These are phyloP conservation scores for Portunus trituberculatus DNA, from an alignment of 1,140 invertebrate genomes.

Conservation along the genomic window DNA sequence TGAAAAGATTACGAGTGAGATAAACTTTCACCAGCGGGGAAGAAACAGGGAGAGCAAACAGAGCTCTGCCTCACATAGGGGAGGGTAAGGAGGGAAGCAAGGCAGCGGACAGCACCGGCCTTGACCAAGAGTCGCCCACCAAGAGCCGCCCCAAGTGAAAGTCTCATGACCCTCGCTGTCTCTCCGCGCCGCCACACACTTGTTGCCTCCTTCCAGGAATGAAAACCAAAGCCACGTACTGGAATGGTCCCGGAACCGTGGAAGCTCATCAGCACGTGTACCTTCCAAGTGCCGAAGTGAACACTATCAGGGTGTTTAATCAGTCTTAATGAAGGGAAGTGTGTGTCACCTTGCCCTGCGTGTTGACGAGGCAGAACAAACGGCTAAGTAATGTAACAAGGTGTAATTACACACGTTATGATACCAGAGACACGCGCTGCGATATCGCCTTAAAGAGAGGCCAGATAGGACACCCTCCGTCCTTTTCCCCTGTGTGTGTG, in stretches of 20 bases:
- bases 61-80: not conserved
- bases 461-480: not conserved
- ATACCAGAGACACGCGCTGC: not conserved
- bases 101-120: not conserved
- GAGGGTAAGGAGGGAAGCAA: not conserved
- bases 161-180: not conserved
- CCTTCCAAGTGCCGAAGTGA: not conserved
- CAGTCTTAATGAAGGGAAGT: not conserved
- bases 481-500: not conserved
- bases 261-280: not conserved
- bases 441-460: not conserved
- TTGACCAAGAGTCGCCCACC: not conserved
- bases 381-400: not conserved
- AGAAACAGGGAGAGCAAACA: not conserved
- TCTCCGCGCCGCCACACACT: not conserved
- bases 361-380: not conserved
- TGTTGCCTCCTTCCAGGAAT: not conserved
- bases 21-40: not conserved
- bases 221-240: not conserved
- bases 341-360: not conserved
- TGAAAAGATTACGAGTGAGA: conserved; percentile 3
- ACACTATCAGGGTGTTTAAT: not conserved
- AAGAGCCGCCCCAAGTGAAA: not conserved
- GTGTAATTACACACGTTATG: conserved; percentile 11
- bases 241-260: not conserved